Base-by-base conservation (phyloP, 2,888 invertebrate species). In the Microctonus hyperodae region DNA sequence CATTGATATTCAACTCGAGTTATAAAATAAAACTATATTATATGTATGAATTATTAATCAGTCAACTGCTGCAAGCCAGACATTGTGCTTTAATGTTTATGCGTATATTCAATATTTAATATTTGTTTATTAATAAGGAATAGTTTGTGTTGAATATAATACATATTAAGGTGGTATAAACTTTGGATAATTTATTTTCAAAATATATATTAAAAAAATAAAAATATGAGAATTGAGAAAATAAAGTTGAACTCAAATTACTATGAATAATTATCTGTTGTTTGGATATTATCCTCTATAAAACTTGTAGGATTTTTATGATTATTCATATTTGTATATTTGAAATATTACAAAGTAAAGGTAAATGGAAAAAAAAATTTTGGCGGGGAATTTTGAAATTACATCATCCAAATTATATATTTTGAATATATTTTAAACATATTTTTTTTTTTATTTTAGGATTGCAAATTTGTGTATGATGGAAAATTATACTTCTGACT, bases 401-500 rank as follows among this genome's bases (percentile, higher is more conserved):
- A 10, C n/a, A 9, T 20, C 50, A n/a, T 5, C 25, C 6, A 1
- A n/a, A n/a, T n/a, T n/a, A n/a, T n/a, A n/a, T n/a, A n/a, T n/a
- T n/a, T n/a, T n/a, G n/a, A n/a, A n/a, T n/a, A n/a, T n/a, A n/a
- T n/a, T n/a, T n/a, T n/a, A n/a, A n/a, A n/a, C n/a, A n/a, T n/a
- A n/a, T n/a, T n/a, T n/a, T n/a, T n/a, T 44, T 16, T 20, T 44
- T 20, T 20, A 16, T 44, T n/a, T 16, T 9, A 2, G n/a, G n/a
- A n/a, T n/a, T n/a, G n/a, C n/a, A n/a, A n/a, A n/a, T n/a, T n/a
- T n/a, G 1, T 55, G 16, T 1, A 55, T 28, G 65, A 92, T 93
- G 92, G 93, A 92, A 85, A 90, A 88, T 78, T 94, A 93, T 82
- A 92, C 94, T 63, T 94, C 94, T 37, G 94, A 94, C 80, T 93